Evolutionary conservation across 2,888 invertebrate species (phyloP).

Genomic region (Xestia ashworthii): DNA sequence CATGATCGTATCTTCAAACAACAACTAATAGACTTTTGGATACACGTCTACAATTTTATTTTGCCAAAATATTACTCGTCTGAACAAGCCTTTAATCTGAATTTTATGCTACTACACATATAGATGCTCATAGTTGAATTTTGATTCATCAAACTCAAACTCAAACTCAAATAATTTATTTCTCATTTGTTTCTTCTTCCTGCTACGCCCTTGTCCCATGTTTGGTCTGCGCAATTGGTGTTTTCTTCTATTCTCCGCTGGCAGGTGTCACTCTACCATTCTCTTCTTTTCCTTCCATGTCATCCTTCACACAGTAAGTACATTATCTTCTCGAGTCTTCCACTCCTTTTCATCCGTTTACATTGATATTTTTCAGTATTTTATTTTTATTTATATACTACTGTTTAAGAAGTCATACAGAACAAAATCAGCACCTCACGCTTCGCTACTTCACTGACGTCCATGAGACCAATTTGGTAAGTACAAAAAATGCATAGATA

Average conservation of each 20-base stretch:
- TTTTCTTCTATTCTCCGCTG: background rate
- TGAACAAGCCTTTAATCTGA: background rate
- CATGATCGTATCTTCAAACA: background rate
- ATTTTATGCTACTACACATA: background rate
- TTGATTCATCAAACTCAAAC: background rate
- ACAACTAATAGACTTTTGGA: background rate
- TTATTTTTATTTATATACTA: background rate
- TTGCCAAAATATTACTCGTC: background rate
- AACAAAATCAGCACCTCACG: background rate
- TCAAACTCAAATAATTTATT: too few species aligned
- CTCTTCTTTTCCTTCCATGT: background rate
- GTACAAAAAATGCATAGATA: background rate
- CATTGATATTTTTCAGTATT: background rate
- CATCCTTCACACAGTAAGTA: background rate
- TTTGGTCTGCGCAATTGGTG: background rate
- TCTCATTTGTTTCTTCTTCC: background rate
- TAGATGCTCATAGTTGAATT: background rate
- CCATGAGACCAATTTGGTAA: constrained; percentile 12
- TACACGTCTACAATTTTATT: background rate
- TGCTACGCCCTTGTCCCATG: background rate
- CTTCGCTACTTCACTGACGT: background rate
- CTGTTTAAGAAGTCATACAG: background rate
- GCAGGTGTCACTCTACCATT: background rate
- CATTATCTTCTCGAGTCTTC: too few species aligned
- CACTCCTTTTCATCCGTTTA: background rate